These are phyloP conservation scores for Amaurobius ferox DNA, from an alignment of 2,888 invertebrate species.

Conservation along the genomic window DNA sequence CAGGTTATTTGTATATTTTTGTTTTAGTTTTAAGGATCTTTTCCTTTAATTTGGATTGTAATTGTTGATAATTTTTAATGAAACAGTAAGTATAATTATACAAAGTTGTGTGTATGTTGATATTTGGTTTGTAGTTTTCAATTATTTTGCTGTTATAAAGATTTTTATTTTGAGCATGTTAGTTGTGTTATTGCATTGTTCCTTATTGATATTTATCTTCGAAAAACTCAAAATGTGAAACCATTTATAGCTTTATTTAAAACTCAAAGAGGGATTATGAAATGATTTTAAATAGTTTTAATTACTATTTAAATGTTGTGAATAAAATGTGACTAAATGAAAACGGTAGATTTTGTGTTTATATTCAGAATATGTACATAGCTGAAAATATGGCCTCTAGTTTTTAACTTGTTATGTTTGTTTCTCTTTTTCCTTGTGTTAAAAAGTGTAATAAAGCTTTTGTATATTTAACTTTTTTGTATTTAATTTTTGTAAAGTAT, in stretches of 20 bases:
- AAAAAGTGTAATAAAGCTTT: constrained; percentile 4
- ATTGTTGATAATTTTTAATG: too few species aligned
- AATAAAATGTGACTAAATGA: neutral
- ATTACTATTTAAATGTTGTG: neutral
- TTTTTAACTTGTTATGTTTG: constrained; percentile 8
- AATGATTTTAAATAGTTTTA: neutral
- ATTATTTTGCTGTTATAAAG: too few species aligned
- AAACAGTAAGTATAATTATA: too few species aligned
- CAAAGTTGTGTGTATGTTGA: too few species aligned
- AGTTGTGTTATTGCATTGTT: too few species aligned
- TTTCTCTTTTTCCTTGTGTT: neutral
- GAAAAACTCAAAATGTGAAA: too few species aligned
- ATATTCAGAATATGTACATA: neutral
- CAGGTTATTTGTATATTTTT: too few species aligned
- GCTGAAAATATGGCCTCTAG: neutral
- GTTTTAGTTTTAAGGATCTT: too few species aligned
- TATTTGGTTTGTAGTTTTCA: too few species aligned
- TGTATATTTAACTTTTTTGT: neutral
- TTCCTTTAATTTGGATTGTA: too few species aligned
- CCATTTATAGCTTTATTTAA: neutral
- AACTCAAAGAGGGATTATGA: neutral
- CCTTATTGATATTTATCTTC: too few species aligned
- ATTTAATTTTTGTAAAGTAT: neutral
- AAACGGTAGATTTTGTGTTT: neutral
- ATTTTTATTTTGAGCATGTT: too few species aligned